Conservation (phyloP, 1,140 invertebrate species). For the Belonocnema kinseyi region DNA sequence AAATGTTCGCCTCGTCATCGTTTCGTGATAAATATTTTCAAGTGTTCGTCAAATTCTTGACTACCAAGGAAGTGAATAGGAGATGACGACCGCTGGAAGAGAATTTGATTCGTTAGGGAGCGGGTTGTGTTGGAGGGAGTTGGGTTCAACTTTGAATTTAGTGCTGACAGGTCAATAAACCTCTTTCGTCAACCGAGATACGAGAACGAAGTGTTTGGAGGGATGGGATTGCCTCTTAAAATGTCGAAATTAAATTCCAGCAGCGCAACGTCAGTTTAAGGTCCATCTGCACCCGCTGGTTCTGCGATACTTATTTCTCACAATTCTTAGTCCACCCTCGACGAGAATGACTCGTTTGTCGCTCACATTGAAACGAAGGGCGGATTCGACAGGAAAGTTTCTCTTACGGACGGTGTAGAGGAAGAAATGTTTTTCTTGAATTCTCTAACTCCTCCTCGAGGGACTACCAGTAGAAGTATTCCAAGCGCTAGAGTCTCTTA, state of each 20-base stretch:
- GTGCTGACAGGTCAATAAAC: constrained; percentile 62
- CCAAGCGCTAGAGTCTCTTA: constrained; percentile 38
- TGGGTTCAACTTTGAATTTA: constrained; percentile 23
- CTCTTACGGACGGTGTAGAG: constrained; percentile 44
- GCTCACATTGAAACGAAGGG: constrained; percentile 61
- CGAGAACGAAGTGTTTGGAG: constrained; percentile 39
- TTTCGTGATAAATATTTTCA: constrained; percentile 52
- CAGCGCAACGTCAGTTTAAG: constrained; percentile 53
- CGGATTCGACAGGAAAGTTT: constrained; percentile 55
- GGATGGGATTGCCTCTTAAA: constrained; percentile 59
- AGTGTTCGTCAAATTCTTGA: constrained; percentile 36
- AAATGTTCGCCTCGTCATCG: constrained; percentile 37
- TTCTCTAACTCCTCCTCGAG: constrained; percentile 37
- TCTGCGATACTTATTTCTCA: constrained; percentile 64
- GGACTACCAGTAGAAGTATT: constrained; percentile 43
- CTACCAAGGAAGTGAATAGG: too few species aligned
- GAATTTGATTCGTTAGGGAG: constrained; percentile 11
- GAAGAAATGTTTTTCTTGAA: constrained; percentile 51
- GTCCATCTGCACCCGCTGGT: constrained; percentile 55
- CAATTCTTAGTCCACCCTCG: constrained; percentile 60
- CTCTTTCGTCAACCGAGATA: constrained; percentile 56
- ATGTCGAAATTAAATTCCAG: constrained; percentile 69
- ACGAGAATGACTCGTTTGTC: constrained; percentile 47
- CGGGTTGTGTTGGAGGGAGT: constrained; percentile 46
- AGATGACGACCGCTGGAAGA: too few species aligned